phyloP scores from a whole-genome alignment of 1,140 invertebrate genomes.

The Triops longicaudatus region DNA sequence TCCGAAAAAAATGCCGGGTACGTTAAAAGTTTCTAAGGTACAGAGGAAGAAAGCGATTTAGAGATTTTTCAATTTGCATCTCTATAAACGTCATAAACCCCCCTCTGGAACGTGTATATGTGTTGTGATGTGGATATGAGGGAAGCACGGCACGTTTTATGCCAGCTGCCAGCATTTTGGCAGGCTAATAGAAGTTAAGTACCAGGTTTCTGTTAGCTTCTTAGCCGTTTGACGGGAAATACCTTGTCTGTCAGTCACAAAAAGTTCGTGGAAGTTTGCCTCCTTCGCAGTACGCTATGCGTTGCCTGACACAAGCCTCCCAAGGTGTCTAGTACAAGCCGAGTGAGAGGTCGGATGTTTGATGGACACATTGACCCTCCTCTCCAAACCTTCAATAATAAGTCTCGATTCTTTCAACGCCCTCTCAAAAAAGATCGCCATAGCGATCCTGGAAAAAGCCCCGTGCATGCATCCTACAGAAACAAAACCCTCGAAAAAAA shows the following conservation, averaged over 20 bases:
- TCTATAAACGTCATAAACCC: not conserved
- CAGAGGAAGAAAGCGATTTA: not conserved
- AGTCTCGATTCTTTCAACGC: not conserved
- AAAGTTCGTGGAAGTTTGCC: not conserved
- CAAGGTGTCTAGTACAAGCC: not conserved
- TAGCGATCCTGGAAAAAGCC: not conserved
- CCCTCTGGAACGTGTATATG: not conserved
- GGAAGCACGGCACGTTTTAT: not conserved
- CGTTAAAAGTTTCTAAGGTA: not conserved
- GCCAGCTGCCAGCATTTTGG: constrained; percentile 5
- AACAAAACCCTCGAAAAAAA: not conserved
- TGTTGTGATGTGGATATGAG: not conserved
- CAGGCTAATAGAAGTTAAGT: constrained; percentile 15
- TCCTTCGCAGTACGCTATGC: not conserved
- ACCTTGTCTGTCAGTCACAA: constrained; percentile 3
- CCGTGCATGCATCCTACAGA: not conserved
- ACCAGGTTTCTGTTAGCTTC: constrained; percentile 1
- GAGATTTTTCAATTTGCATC: constrained; percentile 11
- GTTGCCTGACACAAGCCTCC: too few relatives aligned
- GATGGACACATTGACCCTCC: constrained; percentile 5
- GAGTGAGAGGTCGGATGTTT: constrained; percentile 4
- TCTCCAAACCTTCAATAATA: constrained; percentile 16
- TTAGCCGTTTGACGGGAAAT: constrained; percentile 11
- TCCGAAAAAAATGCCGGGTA: not conserved
- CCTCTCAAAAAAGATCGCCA: not conserved